These are phyloP conservation scores for Chauna torquata DNA, from an alignment of 2,113 vertebrate species.

Conservation along the genomic window DNA sequence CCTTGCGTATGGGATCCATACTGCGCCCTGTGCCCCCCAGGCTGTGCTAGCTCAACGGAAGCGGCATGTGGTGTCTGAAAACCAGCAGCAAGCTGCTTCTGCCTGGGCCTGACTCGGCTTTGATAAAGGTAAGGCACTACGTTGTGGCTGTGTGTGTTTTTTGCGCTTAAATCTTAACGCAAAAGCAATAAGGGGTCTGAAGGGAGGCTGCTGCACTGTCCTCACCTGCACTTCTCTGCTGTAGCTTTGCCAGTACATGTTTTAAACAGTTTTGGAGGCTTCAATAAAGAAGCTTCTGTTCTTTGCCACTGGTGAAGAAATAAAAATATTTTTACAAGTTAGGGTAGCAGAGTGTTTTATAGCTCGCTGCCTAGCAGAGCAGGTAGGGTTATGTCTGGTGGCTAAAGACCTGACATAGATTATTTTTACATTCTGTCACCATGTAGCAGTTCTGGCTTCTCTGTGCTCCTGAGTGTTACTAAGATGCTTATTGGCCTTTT, in stretches of 20 bases:
- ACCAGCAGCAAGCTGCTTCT: not conserved
- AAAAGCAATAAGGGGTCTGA: not conserved
- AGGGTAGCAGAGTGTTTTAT: not conserved
- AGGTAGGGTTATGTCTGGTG: slow-evolving; percentile 29
- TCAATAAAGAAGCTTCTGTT: slow-evolving; percentile 30
- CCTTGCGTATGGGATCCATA: not conserved
- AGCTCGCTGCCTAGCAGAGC: not conserved
- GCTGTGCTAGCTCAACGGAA: not conserved
- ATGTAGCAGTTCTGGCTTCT: not conserved
- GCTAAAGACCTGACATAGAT: not conserved
- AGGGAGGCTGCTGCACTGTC: not conserved
- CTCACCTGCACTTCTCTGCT: not conserved
- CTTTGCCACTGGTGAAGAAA: slow-evolving; percentile 20
- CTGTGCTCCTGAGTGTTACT: not conserved
- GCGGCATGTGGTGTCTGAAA: not conserved
- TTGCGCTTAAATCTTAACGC: not conserved
- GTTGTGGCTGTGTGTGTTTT: not conserved
- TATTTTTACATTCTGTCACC: slow-evolving; percentile 38
- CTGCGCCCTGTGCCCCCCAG: not conserved
- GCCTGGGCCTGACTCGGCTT: not conserved
- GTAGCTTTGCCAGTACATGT: not conserved
- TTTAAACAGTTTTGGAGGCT: slow-evolving; percentile 27
- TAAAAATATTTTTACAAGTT: slow-evolving; percentile 42
- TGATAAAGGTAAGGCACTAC: not conserved
- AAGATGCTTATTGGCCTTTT: not conserved